A percentile compares a stretch with the other conserved stretches of the same genome.
These are phyloP conservation scores for Chloroceryle inda DNA, from an alignment of 2,797 vertebrate species.

Conservation along the genomic window DNA sequence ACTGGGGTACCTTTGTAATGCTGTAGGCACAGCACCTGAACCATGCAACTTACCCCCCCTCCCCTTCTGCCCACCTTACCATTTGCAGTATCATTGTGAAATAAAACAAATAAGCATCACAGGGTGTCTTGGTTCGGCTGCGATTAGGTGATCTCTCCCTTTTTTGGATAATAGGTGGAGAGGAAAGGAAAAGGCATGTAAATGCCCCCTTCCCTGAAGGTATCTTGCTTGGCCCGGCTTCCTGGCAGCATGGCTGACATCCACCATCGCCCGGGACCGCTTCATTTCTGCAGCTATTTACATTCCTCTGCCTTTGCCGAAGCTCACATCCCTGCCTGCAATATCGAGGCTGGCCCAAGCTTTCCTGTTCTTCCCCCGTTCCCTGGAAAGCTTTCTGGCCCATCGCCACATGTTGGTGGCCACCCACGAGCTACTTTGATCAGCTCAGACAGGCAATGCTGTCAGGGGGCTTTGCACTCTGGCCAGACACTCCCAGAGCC, in stretches of 20 bases:
- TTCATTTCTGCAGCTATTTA: slow-evolving; percentile 49
- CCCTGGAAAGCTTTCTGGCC: slow-evolving; percentile 8
- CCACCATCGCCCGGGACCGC: background rate
- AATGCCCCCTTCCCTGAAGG: background rate
- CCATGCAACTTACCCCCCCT: rapidly evolving
- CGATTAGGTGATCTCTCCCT: background rate
- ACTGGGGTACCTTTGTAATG: background rate
- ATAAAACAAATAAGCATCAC: background rate
- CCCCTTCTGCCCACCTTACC: background rate
- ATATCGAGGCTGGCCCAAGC: background rate
- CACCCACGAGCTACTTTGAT: slow-evolving; percentile 36
- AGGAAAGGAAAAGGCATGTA: background rate
- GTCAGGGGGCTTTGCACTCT: background rate
- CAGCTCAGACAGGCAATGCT: background rate
- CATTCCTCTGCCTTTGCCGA: slow-evolving; percentile 38
- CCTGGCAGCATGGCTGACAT: background rate
- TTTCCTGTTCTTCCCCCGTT: slow-evolving; percentile 1
- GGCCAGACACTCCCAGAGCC: background rate
- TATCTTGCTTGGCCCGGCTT: background rate
- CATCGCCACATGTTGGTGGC: background rate
- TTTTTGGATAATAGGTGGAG: background rate
- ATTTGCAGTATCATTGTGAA: slow-evolving; percentile 19
- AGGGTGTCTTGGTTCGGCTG: background rate
- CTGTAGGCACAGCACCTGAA: background rate
- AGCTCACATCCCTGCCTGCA: background rate